These are phyloP conservation scores for Umimayanthus kanabou DNA, from an alignment of 92 coral and sea anemone species.

Conservation along the genomic window DNA sequence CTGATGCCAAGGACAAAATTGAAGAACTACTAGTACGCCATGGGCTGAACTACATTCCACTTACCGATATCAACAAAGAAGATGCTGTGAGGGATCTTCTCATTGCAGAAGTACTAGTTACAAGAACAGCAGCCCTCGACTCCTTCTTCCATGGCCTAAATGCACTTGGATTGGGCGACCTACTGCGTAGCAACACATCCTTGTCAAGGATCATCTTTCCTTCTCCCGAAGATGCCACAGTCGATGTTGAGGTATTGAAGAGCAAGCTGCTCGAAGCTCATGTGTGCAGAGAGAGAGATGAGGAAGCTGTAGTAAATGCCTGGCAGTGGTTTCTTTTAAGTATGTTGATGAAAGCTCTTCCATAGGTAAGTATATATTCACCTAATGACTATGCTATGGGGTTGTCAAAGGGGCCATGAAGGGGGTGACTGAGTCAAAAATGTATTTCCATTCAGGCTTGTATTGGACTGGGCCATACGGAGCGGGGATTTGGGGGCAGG, in stretches of 20 bases:
- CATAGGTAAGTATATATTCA: neutral
- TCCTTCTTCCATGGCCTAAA: constrained; percentile 62
- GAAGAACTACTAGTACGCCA: constrained; percentile 61
- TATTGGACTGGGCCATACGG: no score
- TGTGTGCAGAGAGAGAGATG: neutral
- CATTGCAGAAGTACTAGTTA: constrained; percentile 59
- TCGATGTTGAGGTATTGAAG: constrained; percentile 45
- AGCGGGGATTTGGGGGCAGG: no score
- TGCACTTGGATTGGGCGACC: constrained; percentile 61
- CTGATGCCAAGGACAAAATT: constrained; percentile 48
- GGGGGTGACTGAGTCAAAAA: no score
- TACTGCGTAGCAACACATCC: constrained; percentile 54
- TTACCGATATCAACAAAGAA: constrained; percentile 54
- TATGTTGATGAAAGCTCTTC: constrained; percentile 3
- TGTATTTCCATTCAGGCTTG: no score
- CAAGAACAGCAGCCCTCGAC: constrained; percentile 61
- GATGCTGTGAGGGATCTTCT: constrained; percentile 60
- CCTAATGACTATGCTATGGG: neutral
- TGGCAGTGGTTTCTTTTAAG: constrained; percentile 4
- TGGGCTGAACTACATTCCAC: constrained; percentile 60
- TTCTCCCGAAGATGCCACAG: constrained; percentile 42
- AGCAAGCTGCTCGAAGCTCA: constrained; percentile 1
- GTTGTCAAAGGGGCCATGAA: no score
- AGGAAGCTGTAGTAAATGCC: neutral
- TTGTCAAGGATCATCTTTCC: constrained; percentile 51